These are phyloP conservation scores for Semaprochilodus insignis DNA, from an alignment of 2,797 vertebrate genomes.

Conservation along the genomic window DNA sequence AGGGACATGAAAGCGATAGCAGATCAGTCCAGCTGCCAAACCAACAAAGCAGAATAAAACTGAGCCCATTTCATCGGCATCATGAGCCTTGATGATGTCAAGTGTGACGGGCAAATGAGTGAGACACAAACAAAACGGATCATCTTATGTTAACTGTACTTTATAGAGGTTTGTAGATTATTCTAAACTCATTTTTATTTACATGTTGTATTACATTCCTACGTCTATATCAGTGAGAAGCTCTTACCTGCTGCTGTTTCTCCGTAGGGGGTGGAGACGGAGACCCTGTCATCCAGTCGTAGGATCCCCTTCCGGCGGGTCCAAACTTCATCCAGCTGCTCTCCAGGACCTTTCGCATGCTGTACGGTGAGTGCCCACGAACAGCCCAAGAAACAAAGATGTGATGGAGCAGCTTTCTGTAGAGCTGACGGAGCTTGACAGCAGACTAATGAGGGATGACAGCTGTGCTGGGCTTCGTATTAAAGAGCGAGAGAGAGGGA, in stretches of 20 bases:
- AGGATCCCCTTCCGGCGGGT: constrained; percentile 84
- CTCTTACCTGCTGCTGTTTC: constrained; percentile 84
- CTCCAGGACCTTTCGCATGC: constrained; percentile 82
- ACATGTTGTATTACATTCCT: too few relatives aligned
- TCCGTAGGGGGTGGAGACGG: constrained; percentile 77
- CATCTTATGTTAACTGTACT: too few relatives aligned
- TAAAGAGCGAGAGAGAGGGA: not conserved
- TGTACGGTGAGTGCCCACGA: not conserved
- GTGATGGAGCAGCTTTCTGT: not conserved
- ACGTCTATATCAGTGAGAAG: constrained; percentile 12
- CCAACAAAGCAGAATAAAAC: too few relatives aligned
- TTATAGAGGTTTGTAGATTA: too few relatives aligned
- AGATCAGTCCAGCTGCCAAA: too few relatives aligned
- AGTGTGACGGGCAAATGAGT: too few relatives aligned
- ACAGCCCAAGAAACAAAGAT: not conserved
- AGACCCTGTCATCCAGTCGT: constrained; percentile 87
- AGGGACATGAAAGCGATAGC: too few relatives aligned
- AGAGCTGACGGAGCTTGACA: not conserved
- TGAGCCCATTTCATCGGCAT: too few relatives aligned
- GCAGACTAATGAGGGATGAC: constrained; percentile 2
- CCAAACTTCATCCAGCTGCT: constrained; percentile 92
- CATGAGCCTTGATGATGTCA: too few relatives aligned
- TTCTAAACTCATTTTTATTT: too few relatives aligned
- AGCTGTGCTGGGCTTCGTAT: constrained; percentile 30
- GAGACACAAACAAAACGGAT: too few relatives aligned